Evolutionary conservation across 2,797 vertebrate species (phyloP).

Genomic region (Acrocephalus scirpaceus): DNA sequence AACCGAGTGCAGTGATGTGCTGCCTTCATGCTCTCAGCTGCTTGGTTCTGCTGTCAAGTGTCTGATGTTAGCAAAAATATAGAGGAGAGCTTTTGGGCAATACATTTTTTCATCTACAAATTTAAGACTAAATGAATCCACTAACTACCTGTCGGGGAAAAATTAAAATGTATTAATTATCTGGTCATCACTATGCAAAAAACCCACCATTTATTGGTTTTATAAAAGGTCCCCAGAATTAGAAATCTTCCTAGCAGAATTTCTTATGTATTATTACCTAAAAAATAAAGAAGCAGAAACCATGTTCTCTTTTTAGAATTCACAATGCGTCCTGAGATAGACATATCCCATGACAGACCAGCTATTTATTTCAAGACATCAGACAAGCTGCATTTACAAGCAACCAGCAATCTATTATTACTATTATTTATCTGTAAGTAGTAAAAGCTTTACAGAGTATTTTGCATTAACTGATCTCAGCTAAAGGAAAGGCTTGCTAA

Average conservation of each 20-base stretch:
- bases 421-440: conserved; percentile 4
- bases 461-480: neutral
- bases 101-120: neutral
- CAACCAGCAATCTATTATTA: neutral
- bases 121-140: neutral
- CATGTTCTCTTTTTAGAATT: neutral
- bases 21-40: neutral
- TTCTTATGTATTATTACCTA: neutral
- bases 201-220: conserved; percentile 16
- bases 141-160: neutral
- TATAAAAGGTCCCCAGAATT: neutral
- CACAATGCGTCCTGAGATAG: neutral
- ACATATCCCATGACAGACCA: neutral
- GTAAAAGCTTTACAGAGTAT: neutral
- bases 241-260: conserved; percentile 2
- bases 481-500: neutral
- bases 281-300: neutral
- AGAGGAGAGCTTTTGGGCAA: neutral
- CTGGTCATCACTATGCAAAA: neutral
- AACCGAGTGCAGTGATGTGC: neutral
- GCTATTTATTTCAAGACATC: neutral
- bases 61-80: neutral
- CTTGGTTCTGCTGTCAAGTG: neutral
- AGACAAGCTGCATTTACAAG: neutral
- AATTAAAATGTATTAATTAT: conserved; percentile 14